Evolutionary conservation across 2,888 invertebrate genomes (phyloP).

Genomic region (Macaria liturata): DNA sequence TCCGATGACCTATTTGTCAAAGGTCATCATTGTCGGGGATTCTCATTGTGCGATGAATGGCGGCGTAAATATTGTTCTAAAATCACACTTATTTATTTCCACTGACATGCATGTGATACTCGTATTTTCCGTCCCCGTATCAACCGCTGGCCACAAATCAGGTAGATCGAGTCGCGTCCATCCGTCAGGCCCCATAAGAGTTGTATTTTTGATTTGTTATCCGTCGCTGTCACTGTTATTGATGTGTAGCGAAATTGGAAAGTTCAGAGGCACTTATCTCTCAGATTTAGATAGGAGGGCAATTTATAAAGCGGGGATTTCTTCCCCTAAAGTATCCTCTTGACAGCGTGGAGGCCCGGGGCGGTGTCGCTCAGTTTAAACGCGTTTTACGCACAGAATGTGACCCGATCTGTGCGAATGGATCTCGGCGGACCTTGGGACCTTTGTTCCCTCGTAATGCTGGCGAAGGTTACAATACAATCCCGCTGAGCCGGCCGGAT

Average conservation of each 20-base stretch:
- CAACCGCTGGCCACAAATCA: conserved; percentile 28
- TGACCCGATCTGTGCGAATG: conserved; percentile 24
- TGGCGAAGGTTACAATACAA: conserved; percentile 19
- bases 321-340: conserved; percentile 72
- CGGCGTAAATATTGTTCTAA: conserved; percentile 11
- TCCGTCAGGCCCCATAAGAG: conserved; percentile 57
- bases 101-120: neutral
- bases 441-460: conserved; percentile 15
- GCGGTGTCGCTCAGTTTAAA: conserved; percentile 15
- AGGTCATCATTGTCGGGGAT: conserved; percentile 9
- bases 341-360: conserved; percentile 56
- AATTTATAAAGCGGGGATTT: conserved; percentile 78
- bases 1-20: conserved; percentile 7
- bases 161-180: conserved; percentile 38
- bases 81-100: conserved; percentile 11
- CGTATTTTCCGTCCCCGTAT: conserved; percentile 12
- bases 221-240: conserved; percentile 77
- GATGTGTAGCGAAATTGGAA: conserved; percentile 83
- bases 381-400: conserved; percentile 22
- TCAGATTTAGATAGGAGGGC: conserved; percentile 80
- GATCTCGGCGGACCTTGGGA: conserved; percentile 18
- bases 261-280: conserved; percentile 80
- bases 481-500: conserved; percentile 10
- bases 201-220: conserved; percentile 78
- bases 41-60: conserved; percentile 5